These are phyloP conservation scores for Drosophila eugracilis DNA, from an alignment of 1,140 invertebrate genomes.

Conservation along the genomic window DNA sequence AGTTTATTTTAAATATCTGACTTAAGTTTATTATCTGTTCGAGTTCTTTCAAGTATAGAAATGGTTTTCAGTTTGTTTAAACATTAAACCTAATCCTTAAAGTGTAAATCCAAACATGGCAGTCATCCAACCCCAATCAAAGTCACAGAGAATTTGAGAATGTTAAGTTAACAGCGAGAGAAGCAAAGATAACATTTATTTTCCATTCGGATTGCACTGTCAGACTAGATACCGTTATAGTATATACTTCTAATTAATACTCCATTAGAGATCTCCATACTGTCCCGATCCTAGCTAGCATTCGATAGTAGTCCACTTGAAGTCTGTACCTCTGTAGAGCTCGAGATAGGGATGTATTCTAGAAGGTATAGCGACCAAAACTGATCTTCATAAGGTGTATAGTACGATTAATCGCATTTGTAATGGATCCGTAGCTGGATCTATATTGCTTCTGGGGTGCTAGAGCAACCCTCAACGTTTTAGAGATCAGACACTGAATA, in stretches of 20 bases:
- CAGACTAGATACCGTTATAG: constrained; percentile 41
- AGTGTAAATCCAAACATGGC: neutral
- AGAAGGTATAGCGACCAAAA: constrained; percentile 63
- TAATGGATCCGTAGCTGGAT: constrained; percentile 13
- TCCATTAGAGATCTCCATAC: constrained; percentile 34
- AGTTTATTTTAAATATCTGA: neutral
- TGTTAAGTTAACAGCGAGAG: constrained; percentile 38
- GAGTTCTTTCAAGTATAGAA: neutral
- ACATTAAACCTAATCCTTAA: neutral
- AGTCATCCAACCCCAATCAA: neutral
- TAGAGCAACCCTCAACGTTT: constrained; percentile 22
- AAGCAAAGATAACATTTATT: constrained; percentile 31
- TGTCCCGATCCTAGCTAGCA: constrained; percentile 38
- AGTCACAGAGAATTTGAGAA: constrained; percentile 31
- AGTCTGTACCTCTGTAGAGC: constrained; percentile 25
- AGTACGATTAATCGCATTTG: constrained; percentile 38
- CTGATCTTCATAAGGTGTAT: constrained; percentile 67
- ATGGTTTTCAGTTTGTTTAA: too few species aligned
- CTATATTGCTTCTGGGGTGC: constrained; percentile 39
- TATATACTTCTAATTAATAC: constrained; percentile 29
- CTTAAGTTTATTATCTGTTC: neutral
- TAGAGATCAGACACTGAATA: constrained; percentile 52
- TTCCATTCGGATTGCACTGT: constrained; percentile 40
- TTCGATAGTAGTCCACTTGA: constrained; percentile 52
- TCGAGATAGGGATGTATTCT: constrained; percentile 14